Conservation (phyloP, 1,140 invertebrate genomes). For the Zaprionus taronus region DNA sequence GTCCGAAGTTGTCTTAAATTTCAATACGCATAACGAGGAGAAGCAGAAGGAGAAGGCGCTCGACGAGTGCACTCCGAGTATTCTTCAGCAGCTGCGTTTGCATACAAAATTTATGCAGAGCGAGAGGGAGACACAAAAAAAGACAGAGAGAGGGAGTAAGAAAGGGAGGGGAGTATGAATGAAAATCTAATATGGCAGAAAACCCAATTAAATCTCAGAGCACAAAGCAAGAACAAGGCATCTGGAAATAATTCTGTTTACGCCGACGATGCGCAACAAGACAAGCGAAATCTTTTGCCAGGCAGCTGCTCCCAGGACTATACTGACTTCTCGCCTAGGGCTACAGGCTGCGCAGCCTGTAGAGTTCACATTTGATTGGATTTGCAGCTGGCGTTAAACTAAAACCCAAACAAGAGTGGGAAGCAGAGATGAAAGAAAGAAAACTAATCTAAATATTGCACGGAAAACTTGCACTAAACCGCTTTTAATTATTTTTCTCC, state of each 20-base stretch:
- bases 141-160: background rate
- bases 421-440: constrained; percentile 7
- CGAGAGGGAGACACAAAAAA: background rate
- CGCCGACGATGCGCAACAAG: constrained; percentile 50
- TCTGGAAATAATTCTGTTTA: constrained; percentile 71
- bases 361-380: constrained; percentile 53
- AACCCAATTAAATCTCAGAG: constrained; percentile 70
- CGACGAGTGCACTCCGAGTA: constrained; percentile 10
- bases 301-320: constrained; percentile 46
- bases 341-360: constrained; percentile 31
- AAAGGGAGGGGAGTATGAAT: constrained; percentile 11
- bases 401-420: background rate
- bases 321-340: constrained; percentile 21
- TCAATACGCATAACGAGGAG: constrained; percentile 7
- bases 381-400: constrained; percentile 27
- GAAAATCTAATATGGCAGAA: constrained; percentile 80
- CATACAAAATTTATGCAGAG: constrained; percentile 20
- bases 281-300: constrained; percentile 71
- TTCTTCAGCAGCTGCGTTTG: constrained; percentile 9
- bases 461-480: constrained; percentile 13
- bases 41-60: background rate
- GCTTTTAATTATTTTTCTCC: constrained; percentile 27
- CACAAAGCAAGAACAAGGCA: constrained; percentile 61
- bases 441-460: constrained; percentile 15
- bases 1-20: constrained; percentile 9